phyloP scores from a whole-genome alignment of 1,140 invertebrate species.

The Zophobas atratus region DNA sequence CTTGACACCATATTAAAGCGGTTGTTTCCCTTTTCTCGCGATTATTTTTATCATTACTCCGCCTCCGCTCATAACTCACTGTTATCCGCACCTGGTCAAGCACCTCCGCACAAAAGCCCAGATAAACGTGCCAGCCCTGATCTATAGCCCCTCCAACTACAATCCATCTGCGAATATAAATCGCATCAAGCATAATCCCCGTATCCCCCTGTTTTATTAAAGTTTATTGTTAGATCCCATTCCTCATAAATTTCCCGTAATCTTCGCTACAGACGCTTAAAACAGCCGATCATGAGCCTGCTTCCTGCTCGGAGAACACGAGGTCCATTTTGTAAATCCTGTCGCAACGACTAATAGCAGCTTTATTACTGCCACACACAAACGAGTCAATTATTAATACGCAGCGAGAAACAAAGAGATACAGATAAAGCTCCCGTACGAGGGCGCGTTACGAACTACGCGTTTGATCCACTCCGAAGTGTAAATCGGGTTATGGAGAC shows the following conservation, averaged over 20 bases:
- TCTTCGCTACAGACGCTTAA: not conserved
- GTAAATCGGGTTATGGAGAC: slow-evolving; percentile 16
- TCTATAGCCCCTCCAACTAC: slow-evolving; percentile 9
- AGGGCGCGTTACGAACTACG: not conserved
- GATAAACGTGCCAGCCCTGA: slow-evolving; percentile 1
- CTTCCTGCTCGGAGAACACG: not conserved
- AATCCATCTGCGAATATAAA: slow-evolving; percentile 32
- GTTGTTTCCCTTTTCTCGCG: too few relatives aligned
- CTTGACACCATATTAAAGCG: too few relatives aligned
- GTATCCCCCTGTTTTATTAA: slow-evolving; percentile 21
- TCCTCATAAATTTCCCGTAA: slow-evolving; percentile 35
- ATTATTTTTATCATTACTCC: too few relatives aligned
- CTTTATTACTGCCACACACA: not conserved
- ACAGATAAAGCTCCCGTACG: not conserved
- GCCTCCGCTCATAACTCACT: not conserved
- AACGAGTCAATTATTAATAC: not conserved
- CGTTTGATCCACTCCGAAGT: slow-evolving; percentile 4
- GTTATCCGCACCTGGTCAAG: slow-evolving; percentile 35
- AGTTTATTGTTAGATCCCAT: slow-evolving; percentile 36
- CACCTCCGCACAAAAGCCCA: slow-evolving; percentile 7
- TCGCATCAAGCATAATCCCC: slow-evolving; percentile 30
- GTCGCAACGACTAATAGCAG: not conserved
- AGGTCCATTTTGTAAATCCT: slow-evolving; percentile 13
- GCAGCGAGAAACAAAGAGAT: slow-evolving; percentile 2
- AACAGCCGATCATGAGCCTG: slow-evolving; percentile 8